Evolutionary conservation across 2,888 invertebrate genomes (phyloP).

Genomic region (Leucozona laternaria): DNA sequence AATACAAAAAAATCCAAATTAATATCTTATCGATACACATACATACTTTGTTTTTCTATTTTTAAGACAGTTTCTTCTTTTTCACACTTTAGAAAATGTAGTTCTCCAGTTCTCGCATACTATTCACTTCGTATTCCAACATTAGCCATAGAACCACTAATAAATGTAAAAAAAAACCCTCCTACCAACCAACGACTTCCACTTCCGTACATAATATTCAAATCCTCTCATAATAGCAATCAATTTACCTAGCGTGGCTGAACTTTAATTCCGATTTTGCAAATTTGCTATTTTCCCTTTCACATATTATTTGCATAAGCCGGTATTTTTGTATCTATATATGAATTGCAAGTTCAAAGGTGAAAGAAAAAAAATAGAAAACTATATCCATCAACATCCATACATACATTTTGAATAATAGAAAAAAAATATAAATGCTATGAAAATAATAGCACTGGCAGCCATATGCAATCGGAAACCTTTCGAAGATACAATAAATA

Average conservation of each 20-base stretch:
- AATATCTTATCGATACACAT: too few species aligned
- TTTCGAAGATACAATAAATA: background rate
- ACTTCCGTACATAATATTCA: background rate
- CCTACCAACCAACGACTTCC: background rate
- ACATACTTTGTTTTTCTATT: too few species aligned
- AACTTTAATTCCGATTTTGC: conserved; percentile 17
- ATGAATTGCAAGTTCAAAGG: conserved; percentile 19
- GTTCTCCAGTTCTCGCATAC: too few species aligned
- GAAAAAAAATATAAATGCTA: background rate
- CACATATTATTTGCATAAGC: conserved; percentile 10
- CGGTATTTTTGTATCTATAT: background rate
- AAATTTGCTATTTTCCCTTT: background rate
- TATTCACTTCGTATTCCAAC: too few species aligned
- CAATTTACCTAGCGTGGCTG: background rate
- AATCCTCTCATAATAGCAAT: conserved; percentile 15
- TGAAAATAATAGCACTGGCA: background rate
- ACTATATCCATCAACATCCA: background rate
- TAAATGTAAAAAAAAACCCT: background rate
- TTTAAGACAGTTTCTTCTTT: too few species aligned
- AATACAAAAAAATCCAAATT: too few species aligned
- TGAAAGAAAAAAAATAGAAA: background rate
- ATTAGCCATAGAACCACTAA: background rate
- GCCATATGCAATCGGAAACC: conserved; percentile 13
- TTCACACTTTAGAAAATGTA: too few species aligned
- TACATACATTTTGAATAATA: background rate